Evolutionary conservation across 2,797 vertebrate genomes (phyloP).

Genomic region (Lepus townsendii): DNA sequence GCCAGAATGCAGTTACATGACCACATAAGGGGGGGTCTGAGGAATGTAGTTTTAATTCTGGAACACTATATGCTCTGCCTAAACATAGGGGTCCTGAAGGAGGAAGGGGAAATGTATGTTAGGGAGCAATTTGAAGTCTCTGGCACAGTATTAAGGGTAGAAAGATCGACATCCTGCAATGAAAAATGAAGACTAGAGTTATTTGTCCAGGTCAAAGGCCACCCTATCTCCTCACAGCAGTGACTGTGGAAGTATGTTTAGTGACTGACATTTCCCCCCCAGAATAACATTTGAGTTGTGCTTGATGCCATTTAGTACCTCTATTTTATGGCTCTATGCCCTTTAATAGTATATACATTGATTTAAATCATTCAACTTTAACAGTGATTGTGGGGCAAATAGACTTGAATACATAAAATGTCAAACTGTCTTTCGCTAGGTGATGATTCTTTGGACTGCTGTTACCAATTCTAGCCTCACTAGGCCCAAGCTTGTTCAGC

Average conservation of each 20-base stretch:
- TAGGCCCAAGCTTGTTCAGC: not conserved
- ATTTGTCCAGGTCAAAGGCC: not conserved
- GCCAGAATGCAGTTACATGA: not conserved
- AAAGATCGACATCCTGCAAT: not conserved
- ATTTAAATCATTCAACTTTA: not conserved
- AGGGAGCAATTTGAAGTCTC: not conserved
- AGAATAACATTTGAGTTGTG: not conserved
- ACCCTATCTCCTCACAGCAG: not conserved
- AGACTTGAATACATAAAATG: not conserved
- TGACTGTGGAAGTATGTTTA: not conserved
- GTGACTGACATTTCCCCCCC: not conserved
- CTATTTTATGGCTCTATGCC: not conserved
- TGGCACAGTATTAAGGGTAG: not conserved
- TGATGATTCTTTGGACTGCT: not conserved
- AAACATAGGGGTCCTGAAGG: not conserved
- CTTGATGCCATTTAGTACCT: not conserved
- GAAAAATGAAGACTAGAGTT: constrained; percentile 1
- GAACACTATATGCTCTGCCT: not conserved
- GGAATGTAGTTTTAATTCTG: not conserved
- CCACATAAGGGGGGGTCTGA: not conserved
- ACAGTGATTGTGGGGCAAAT: not conserved
- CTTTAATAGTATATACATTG: not conserved
- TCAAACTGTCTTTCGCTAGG: not conserved
- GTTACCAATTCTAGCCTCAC: not conserved
- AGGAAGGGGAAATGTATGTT: not conserved